Evolutionary conservation across 2,113 vertebrate species (phyloP).

Genomic region (Zosterops japonicus): DNA sequence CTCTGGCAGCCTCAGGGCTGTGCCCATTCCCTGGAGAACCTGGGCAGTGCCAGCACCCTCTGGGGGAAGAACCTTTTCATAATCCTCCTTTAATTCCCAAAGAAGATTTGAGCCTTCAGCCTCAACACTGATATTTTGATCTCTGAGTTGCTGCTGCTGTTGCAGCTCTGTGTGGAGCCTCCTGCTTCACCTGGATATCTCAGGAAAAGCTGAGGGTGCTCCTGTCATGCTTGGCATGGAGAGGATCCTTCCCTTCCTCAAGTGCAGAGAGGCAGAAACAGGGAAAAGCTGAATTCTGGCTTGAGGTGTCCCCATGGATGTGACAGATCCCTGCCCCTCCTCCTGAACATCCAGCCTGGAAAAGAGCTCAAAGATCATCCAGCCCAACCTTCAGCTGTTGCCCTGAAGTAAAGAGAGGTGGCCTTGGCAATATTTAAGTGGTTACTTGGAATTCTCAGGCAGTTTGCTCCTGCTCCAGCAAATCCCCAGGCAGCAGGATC

Average conservation of each 20-base stretch:
- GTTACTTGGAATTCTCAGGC: neutral
- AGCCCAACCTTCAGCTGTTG: neutral
- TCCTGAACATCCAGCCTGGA: neutral
- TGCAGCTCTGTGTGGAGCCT: rapidly evolving
- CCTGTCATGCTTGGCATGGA: neutral
- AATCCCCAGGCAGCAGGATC: neutral
- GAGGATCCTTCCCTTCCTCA: neutral
- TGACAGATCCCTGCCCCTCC: neutral
- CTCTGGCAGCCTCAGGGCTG: neutral
- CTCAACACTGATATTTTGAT: rapidly evolving
- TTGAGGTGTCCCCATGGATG: neutral
- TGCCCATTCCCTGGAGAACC: neutral
- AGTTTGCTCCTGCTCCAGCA: neutral
- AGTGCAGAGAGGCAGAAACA: neutral
- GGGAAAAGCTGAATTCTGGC: neutral
- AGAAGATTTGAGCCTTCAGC: neutral
- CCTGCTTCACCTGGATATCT: neutral
- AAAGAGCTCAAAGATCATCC: neutral
- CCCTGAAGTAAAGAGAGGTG: neutral
- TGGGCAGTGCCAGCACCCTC: neutral
- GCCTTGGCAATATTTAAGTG: rapidly evolving
- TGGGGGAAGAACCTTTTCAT: neutral
- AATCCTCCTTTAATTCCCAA: neutral
- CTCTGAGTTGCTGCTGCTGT: neutral
- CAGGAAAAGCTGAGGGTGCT: neutral